Conservation (phyloP, 2,113 vertebrate genomes). For the Axis porcinus region DNA sequence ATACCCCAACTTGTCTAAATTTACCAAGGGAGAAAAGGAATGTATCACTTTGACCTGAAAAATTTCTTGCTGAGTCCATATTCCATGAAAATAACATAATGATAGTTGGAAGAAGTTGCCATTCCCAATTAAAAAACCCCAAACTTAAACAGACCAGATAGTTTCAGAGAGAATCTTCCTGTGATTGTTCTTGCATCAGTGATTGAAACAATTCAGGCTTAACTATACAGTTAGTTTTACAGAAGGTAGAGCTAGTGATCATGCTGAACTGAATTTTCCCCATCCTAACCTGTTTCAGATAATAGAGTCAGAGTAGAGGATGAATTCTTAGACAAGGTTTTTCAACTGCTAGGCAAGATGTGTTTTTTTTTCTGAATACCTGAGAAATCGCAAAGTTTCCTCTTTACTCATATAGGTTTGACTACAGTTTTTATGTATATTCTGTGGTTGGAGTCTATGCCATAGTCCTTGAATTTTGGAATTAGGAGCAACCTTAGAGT, state of each 20-base stretch:
- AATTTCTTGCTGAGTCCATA: neutral
- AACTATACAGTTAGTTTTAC: neutral
- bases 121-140: neutral
- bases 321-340: neutral
- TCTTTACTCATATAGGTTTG: neutral
- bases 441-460: neutral
- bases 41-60: constrained; percentile 29
- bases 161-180: constrained; percentile 12
- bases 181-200: neutral
- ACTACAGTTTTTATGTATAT: neutral
- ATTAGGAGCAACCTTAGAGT: neutral
- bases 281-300: neutral
- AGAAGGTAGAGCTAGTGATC: neutral
- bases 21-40: constrained; percentile 45
- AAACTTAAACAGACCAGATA: neutral
- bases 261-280: neutral
- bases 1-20: constrained; percentile 24
- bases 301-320: neutral
- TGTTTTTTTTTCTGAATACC: neutral
- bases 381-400: neutral
- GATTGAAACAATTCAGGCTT: neutral
- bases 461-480: neutral
- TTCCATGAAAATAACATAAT: neutral
- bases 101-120: constrained; percentile 2
- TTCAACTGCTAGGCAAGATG: neutral